Evolutionary conservation across 2,113 vertebrate genomes (phyloP).

Genomic region (Aptenodytes patagonicus): DNA sequence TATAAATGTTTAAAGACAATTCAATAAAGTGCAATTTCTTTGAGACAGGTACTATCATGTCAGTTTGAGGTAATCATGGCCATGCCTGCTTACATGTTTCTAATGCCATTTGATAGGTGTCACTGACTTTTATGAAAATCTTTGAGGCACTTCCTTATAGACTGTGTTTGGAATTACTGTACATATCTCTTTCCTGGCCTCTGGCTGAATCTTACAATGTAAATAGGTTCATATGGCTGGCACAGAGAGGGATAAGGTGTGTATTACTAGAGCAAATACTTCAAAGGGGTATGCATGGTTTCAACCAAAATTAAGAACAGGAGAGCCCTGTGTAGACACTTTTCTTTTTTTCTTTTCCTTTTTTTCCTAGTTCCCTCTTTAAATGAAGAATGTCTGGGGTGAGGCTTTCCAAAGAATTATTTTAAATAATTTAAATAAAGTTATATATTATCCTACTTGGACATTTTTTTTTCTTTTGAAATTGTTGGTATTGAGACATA

Average conservation of each 20-base stretch:
- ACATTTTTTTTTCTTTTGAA: neutral
- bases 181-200: conserved; percentile 71
- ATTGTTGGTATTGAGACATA: neutral
- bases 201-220: conserved; percentile 67
- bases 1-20: conserved; percentile 66
- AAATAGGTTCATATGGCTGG: conserved; percentile 71
- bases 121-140: conserved; percentile 66
- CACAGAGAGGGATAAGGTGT: conserved; percentile 66
- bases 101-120: conserved; percentile 70
- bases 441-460: neutral
- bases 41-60: conserved; percentile 73
- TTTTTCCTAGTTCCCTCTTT: neutral
- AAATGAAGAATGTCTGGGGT: conserved; percentile 42
- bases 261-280: conserved; percentile 59
- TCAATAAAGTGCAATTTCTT: conserved; percentile 56
- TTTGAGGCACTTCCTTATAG: conserved; percentile 67
- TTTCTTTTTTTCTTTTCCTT: neutral
- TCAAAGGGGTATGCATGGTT: conserved; percentile 67
- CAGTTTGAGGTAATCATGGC: conserved; percentile 59
- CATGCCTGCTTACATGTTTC: conserved; percentile 69
- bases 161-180: conserved; percentile 70
- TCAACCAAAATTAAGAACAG: conserved; percentile 75
- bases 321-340: conserved; percentile 49
- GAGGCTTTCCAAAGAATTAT: conserved; percentile 22
- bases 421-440: neutral